Base-by-base conservation (phyloP, 2,888 invertebrate genomes). In the Conops quadrifasciatus region DNA sequence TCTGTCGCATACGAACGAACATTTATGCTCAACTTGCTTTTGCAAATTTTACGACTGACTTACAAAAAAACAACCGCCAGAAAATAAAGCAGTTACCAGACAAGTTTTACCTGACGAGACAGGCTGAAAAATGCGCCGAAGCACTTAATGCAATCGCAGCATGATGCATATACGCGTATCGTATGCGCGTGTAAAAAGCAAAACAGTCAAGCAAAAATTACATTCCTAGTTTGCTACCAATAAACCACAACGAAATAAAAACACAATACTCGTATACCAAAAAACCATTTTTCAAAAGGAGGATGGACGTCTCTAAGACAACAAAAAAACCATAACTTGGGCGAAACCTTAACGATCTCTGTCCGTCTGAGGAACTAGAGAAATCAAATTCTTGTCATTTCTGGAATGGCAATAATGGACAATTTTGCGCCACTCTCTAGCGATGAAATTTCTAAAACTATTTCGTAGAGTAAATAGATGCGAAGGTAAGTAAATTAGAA, bases 71-170 rank as follows among this genome's bases (percentile, higher is more conserved):
- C 15, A 53, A 45, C 3, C 11, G 47, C 26, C 21, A 15, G 13
- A 47, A 30, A 30, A 24, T 24, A 65, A 47, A 47, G 16, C n/a
- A 45, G 5, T 28, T 26, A 19, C 11, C 26, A 65, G 51, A 51
- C 49, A 51, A 51, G 49, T 49, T 65, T 30, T 36, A 19, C 15
- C 2, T 19, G 26, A 16, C 24, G 51, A 51, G 30, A 51, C 49
- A 64, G 11, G 9, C 30, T 28, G 15, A 51, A 51, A 58, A 58
- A 51, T 65, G 49, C 30, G 47, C n/a, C 63, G 26, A 63, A 45
- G 47, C 19, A 43, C 21, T 62, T 7, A 28, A 63, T 63, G 16
- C 13, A 43, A 19, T 47, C 24, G 11, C 63, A 62, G 62, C 62
- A 43, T 62, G 62, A 43, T 62, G 62, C 43, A 62, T 36, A 62